phyloP scores from a whole-genome alignment of 2,888 invertebrate genomes.

The Eledona agricola region DNA sequence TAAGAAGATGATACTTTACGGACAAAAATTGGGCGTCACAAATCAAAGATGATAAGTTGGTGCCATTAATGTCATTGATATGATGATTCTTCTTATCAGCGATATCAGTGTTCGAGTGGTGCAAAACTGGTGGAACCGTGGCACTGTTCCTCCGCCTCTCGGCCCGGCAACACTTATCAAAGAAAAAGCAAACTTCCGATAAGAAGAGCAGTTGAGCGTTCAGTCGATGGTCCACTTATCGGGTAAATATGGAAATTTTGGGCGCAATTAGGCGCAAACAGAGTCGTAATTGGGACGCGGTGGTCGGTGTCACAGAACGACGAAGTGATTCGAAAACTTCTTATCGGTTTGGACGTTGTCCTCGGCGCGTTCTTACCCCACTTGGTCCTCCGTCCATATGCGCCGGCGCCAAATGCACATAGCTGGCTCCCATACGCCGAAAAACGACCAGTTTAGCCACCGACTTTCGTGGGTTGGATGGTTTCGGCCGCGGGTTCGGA shows the following conservation, averaged over 20 bases:
- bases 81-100: too few species aligned
- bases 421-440: slow-evolving; percentile 39
- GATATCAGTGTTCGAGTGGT: too few species aligned
- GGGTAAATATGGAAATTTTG: slow-evolving; percentile 30
- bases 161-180: slow-evolving; percentile 1
- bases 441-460: slow-evolving; percentile 40
- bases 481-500: slow-evolving; percentile 26
- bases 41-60: too few species aligned
- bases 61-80: too few species aligned
- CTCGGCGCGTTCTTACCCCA: slow-evolving; percentile 46
- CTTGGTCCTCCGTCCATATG: slow-evolving; percentile 31
- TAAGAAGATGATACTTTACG: too few species aligned
- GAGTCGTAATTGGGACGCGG: slow-evolving; percentile 27
- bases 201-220: background rate
- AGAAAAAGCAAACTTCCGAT: slow-evolving; percentile 7
- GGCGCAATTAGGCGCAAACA: slow-evolving; percentile 21
- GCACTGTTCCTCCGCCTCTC: slow-evolving; percentile 1
- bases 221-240: slow-evolving; percentile 5
- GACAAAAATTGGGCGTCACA: too few species aligned
- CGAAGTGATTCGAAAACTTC: slow-evolving; percentile 44
- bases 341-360: slow-evolving; percentile 52
- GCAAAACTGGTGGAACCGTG: too few species aligned
- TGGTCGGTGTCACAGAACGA: slow-evolving; percentile 20
- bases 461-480: slow-evolving; percentile 30
- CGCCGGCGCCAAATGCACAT: slow-evolving; percentile 42